Base-by-base conservation (phyloP, 2,888 invertebrate species). In the Aelia acuminata region DNA sequence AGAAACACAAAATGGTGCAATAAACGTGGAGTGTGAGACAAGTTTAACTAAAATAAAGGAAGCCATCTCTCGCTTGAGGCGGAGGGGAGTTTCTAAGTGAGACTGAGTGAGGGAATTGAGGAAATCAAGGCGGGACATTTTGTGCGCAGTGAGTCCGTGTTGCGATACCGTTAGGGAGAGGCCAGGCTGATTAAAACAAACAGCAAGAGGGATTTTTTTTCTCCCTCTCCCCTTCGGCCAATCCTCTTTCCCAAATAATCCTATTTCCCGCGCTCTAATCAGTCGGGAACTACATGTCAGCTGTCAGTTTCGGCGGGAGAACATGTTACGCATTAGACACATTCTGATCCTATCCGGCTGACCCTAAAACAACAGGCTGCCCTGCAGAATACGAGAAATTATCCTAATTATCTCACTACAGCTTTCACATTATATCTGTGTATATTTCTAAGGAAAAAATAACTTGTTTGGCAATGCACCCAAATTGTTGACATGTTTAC, bases 1-100 rank as follows among this genome's bases (percentile, higher is more conserved):
- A 4, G 31, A 63, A 26, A 63, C 31, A n/a, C n/a, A n/a, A 63
- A 63, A 63, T 63, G 63, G 63, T 63, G 15, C 63, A 63, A 63
- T 63, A 63, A 63, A 63, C 3, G 15, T 15, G 18, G 63, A 63
- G 63, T 63, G 63, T 63, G 3, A 31, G 63, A 63, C 63, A 63
- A 63, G 63, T 31, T 63, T 31, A 63, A 63, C 63, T 63, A 63
- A 63, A 63, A 63, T 63, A 63, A 63, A 63, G 31, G 63, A 63
- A 63, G 63, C 63, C 31, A 63, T n/a, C n/a, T 63, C 63, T 26
- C 63, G 63, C 26, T 31, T 3, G 3, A 26, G 31, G 18, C 15
- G 3, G 63, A 26, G 31, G 63, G 31, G 63, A 63, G 63, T 15
- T 26, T 63, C 13, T 63, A 63, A 63, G 63, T 63, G 63, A 63